Percentiles rank a stretch among this genome's conserved stretches.
phyloP scores from a whole-genome alignment of 2,888 invertebrate species.

The Nemotelus pantherinus region DNA sequence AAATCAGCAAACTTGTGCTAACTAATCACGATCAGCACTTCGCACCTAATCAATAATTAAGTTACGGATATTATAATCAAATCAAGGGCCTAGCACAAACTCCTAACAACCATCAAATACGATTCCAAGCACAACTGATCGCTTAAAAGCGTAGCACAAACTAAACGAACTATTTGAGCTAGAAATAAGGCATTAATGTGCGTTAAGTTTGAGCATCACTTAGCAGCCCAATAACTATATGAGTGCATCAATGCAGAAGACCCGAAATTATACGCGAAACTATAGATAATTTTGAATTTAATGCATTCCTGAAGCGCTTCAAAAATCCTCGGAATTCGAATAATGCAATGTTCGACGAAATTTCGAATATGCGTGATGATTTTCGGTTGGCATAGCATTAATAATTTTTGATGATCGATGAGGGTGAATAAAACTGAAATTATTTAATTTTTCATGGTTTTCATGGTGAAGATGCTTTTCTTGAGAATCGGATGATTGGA shows the following conservation, averaged over 20 bases:
- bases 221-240: not conserved
- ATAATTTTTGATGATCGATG: constrained; percentile 25
- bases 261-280: not conserved
- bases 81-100: not conserved
- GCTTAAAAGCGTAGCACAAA: too few relatives aligned
- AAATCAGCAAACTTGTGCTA: too few relatives aligned
- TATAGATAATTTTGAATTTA: constrained; percentile 18
- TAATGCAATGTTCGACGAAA: not conserved
- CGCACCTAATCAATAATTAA: constrained; percentile 29
- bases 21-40: not conserved
- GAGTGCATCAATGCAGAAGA: not conserved
- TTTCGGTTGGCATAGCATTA: not conserved
- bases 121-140: not conserved
- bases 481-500: not conserved
- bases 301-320: not conserved
- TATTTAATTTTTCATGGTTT: constrained; percentile 29
- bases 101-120: constrained; percentile 23
- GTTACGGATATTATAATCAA: constrained; percentile 43
- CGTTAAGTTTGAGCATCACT: not conserved
- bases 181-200: constrained; percentile 1
- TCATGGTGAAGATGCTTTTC: not conserved
- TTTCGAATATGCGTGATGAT: too few relatives aligned
- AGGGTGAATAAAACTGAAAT: constrained; percentile 28
- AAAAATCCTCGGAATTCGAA: constrained; percentile 15
- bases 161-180: not conserved